Evolutionary conservation across 1,140 invertebrate species (phyloP).

Genomic region (Diprion similis): DNA sequence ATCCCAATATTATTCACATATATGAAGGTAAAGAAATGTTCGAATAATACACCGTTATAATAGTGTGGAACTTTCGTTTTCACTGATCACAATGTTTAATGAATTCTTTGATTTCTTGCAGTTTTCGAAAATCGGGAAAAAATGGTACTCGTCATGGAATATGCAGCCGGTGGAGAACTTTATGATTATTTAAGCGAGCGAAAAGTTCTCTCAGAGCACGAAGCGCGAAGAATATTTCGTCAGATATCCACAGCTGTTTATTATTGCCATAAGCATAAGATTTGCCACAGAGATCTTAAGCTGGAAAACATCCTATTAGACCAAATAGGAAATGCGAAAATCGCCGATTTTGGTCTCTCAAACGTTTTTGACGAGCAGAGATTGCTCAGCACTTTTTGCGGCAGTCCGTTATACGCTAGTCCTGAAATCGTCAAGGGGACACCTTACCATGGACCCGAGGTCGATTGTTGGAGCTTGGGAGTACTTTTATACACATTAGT

Average conservation of each 20-base stretch:
- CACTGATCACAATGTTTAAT: conserved; percentile 8
- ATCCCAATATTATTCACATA: conserved; percentile 99
- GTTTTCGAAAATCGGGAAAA: conserved; percentile 99
- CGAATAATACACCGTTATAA: conserved; percentile 12
- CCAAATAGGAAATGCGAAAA: conserved; percentile 95
- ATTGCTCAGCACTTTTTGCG: conserved; percentile 94
- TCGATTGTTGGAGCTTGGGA: conserved; percentile 95
- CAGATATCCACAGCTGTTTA: conserved; percentile 98
- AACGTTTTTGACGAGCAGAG: conserved; percentile 95
- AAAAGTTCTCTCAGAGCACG: conserved; percentile 88
- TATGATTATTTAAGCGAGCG: conserved; percentile 97
- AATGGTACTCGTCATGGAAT: conserved; percentile 99
- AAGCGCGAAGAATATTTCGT: conserved; percentile 94
- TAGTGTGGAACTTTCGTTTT: conserved; percentile 25
- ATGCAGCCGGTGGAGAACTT: conserved; percentile 96
- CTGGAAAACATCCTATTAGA: conserved; percentile 98
- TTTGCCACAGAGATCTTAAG: conserved; percentile 98
- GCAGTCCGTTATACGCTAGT: conserved; percentile 96
- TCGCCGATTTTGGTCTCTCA: conserved; percentile 98
- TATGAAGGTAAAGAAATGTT: conserved; percentile 83
- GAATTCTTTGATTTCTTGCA: conserved; percentile 51
- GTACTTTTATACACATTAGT: conserved; percentile 97
- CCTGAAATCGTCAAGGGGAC: conserved; percentile 99
- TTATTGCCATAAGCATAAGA: conserved; percentile 99
- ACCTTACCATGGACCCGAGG: conserved; percentile 97